These are phyloP conservation scores for Alosa sapidissima DNA, from an alignment of 2,797 vertebrate genomes.

Conservation along the genomic window DNA sequence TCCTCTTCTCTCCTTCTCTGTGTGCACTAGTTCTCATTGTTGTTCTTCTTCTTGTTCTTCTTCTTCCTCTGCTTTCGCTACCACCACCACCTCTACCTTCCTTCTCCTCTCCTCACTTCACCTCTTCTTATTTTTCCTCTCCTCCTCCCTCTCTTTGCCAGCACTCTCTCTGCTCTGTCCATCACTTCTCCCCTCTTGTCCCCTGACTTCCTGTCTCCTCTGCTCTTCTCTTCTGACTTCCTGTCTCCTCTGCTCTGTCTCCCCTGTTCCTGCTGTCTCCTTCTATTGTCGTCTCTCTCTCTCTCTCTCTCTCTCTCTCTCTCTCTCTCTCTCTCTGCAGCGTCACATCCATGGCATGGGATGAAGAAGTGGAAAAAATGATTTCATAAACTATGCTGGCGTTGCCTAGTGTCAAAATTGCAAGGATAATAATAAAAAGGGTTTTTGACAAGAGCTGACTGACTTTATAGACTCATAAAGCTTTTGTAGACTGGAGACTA, in stretches of 20 bases:
- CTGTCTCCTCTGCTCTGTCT: conserved; percentile 25
- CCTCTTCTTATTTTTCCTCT: background rate
- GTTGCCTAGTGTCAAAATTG: conserved; percentile 61
- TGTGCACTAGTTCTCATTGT: too few species aligned
- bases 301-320: background rate
- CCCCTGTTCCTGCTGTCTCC: background rate
- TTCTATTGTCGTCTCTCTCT: background rate
- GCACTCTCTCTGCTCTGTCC: conserved; percentile 9
- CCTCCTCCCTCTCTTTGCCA: background rate
- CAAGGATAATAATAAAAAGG: conserved; percentile 59
- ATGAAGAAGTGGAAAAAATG: conserved; percentile 71
- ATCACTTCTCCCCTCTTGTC: background rate
- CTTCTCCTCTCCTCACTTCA: background rate
- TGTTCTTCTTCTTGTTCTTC: background rate
- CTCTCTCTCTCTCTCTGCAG: conserved; percentile 28
- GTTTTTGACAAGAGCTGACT: conserved; percentile 61
- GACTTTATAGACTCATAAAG: conserved; percentile 67
- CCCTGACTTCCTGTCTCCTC: background rate
- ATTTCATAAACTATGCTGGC: conserved; percentile 61
- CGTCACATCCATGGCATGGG: conserved; percentile 61
- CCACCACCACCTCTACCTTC: background rate
- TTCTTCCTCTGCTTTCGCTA: background rate
- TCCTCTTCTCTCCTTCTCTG: background rate
- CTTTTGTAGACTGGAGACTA: conserved; percentile 32
- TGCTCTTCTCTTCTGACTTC: conserved; percentile 4